These are phyloP conservation scores for Apis dorsata DNA, from an alignment of 1,140 invertebrate species.

Conservation along the genomic window DNA sequence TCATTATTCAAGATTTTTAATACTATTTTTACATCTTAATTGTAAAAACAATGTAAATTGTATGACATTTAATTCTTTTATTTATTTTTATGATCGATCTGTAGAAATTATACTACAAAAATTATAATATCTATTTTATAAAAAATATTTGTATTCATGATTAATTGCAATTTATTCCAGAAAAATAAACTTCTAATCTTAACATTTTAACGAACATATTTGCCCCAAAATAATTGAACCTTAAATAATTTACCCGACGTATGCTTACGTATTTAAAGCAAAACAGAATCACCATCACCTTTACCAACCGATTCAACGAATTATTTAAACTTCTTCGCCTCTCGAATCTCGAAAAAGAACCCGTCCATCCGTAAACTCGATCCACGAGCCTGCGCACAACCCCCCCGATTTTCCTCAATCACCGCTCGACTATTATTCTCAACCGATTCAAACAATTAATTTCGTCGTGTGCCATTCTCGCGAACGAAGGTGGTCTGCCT, in stretches of 20 bases:
- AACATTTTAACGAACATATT: no score
- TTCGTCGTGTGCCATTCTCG: conserved; percentile 28
- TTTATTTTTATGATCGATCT: no score
- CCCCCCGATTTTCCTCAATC: background rate
- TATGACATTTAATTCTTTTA: no score
- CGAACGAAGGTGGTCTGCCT: conserved; percentile 15
- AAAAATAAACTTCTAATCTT: background rate
- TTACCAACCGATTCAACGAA: background rate
- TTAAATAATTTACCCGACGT: background rate
- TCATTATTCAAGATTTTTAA: no score
- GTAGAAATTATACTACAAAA: no score
- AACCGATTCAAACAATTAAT: background rate
- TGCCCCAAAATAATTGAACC: background rate
- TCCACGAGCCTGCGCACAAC: background rate
- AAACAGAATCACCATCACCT: background rate
- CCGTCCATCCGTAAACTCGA: background rate
- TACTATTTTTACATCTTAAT: no score
- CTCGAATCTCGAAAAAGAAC: background rate
- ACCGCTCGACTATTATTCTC: background rate
- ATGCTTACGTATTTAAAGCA: no score
- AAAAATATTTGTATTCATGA: no score
- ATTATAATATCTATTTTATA: no score
- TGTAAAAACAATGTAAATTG: no score
- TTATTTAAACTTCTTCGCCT: conserved; percentile 18
- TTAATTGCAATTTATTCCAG: no score